Evolutionary conservation across 2,113 vertebrate species (phyloP).

Genomic region (Petromus typicus): DNA sequence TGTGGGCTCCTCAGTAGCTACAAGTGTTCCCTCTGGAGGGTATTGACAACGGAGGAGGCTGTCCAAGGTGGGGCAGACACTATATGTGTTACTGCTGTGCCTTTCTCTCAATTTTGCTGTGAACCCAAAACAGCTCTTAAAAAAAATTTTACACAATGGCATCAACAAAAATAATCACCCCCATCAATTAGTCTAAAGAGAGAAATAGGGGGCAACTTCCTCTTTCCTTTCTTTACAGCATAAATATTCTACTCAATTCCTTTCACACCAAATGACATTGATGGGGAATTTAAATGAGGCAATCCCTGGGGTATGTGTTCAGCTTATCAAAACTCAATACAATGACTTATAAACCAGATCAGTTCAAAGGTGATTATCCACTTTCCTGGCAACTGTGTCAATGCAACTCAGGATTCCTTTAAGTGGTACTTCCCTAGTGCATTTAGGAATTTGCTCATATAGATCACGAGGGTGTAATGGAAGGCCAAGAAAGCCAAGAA

Average conservation of each 20-base stretch:
- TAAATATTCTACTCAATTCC: neutral
- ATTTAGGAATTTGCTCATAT: conserved; percentile 7
- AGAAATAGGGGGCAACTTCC: neutral
- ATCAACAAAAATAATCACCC: neutral
- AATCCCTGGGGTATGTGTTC: neutral
- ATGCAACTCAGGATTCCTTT: conserved; percentile 11
- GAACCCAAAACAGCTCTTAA: neutral
- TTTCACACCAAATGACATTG: neutral
- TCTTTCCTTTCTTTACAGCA: neutral
- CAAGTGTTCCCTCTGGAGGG: neutral
- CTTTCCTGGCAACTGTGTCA: neutral
- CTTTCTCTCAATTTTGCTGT: neutral
- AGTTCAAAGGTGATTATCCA: conserved; percentile 49
- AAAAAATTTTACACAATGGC: neutral
- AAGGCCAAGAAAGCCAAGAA: conserved; percentile 24
- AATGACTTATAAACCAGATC: conserved; percentile 5
- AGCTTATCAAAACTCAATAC: conserved; percentile 5
- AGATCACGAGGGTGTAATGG: neutral
- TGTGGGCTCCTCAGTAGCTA: neutral
- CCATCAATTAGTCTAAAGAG: neutral
- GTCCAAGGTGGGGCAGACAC: neutral
- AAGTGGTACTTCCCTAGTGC: neutral
- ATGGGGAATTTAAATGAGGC: neutral
- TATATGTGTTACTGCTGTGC: neutral
- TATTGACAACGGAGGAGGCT: neutral